Base-by-base conservation (phyloP, 2,888 invertebrate genomes). In the Melanargia galathea region DNA sequence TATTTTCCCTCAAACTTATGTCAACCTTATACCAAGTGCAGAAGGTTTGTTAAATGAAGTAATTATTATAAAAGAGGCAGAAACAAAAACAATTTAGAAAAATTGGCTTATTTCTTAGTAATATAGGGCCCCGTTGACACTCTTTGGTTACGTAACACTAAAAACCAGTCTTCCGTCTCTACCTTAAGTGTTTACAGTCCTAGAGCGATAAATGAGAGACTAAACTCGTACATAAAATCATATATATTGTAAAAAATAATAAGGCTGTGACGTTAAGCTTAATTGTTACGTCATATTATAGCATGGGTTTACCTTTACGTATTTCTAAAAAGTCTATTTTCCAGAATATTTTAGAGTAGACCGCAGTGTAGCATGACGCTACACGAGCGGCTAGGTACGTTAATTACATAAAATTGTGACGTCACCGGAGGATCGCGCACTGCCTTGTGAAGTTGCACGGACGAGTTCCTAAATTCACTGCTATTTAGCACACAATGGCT, bases 401-500 rank as follows among this genome's bases (percentile, higher is more conserved):
- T 86, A 88, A 87, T 87, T 87, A 84, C 82, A 81, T 83, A 81
- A 85, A 84, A 86, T 80, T 80, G 82, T 85, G 81, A 85, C 83
- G 84, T 82, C 86, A 76, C 81, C 64, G 56, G 83, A 82, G 77
- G 73, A 79, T 75, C 73, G 71, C 67, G 64, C 70, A 71, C 73
- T 69, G 74, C 72, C 70, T 73, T 72, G 77, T 79, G 73, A 75
- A 81, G 76, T 81, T 76, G 75, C 76, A 75, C 75, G 76, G 75
- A 79, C 82, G 81, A 80, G 75, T 79, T 79, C 74, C 74, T 62
- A 68, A 79, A 80, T 81, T 79, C 76, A 72, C 70, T 70, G 73
- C 70, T 74, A 71, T 75, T 76, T 75, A 73, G 66, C 66, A 67
- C 70, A 74, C 73, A 75, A 75, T 76, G 46, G 33, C 40, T 45